These are phyloP conservation scores for Scaptomyza pallida DNA, from an alignment of 1,140 invertebrate species.

Conservation along the genomic window DNA sequence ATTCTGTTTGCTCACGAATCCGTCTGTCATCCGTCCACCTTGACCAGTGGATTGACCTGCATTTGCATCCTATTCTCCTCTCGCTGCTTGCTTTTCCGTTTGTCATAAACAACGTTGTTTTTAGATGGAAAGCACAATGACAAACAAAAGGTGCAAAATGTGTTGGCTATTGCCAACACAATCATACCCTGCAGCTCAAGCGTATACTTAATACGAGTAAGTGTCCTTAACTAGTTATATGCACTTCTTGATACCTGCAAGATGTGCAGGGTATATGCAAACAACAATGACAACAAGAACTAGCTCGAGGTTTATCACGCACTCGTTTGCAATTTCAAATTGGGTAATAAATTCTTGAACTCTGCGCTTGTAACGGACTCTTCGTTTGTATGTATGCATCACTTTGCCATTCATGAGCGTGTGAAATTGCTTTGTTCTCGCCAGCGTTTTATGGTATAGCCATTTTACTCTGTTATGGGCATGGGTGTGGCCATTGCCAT, in stretches of 20 bases:
- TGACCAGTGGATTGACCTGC: conserved; percentile 49
- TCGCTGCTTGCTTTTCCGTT: conserved; percentile 32
- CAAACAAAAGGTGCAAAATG: background rate
- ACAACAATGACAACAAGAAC: conserved; percentile 46
- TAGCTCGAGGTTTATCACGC: conserved; percentile 68
- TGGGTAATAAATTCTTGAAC: conserved; percentile 78
- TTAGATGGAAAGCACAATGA: conserved; percentile 63
- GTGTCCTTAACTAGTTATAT: background rate
- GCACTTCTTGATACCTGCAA: background rate
- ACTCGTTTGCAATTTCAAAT: conserved; percentile 82
- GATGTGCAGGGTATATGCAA: conserved; percentile 20
- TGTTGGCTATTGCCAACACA: background rate
- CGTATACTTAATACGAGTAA: background rate
- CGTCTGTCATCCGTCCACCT: conserved; percentile 26
- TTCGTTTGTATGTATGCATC: conserved; percentile 5
- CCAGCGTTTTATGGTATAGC: conserved; percentile 31
- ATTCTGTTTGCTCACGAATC: conserved; percentile 43
- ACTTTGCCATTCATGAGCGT: conserved; percentile 47
- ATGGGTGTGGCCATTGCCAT: conserved; percentile 26
- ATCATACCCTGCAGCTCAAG: conserved; percentile 8
- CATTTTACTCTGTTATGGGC: conserved; percentile 25
- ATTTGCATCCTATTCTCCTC: conserved; percentile 48
- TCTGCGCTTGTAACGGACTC: conserved; percentile 33
- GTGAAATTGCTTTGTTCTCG: conserved; percentile 76
- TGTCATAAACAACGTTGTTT: conserved; percentile 70